phyloP scores from a whole-genome alignment of 2,797 vertebrate genomes.

The Hypotaenidia philippensis region DNA sequence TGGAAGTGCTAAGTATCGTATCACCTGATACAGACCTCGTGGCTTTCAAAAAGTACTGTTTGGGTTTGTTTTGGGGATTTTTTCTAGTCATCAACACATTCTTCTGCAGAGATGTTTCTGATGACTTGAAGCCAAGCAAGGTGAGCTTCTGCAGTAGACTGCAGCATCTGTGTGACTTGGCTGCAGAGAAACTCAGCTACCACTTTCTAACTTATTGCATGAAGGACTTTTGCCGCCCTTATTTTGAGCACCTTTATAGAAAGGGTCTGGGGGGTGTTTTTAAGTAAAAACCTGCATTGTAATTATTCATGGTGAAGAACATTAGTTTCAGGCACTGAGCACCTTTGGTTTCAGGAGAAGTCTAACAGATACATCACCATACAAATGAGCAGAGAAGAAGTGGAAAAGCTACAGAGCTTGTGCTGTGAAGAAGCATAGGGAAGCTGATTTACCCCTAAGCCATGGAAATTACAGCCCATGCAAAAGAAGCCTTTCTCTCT shows the following conservation, averaged over 20 bases:
- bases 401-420: not conserved
- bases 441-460: not conserved
- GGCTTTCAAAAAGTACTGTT: not conserved
- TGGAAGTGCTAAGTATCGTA: not conserved
- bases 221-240: not conserved
- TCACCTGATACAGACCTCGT: not conserved
- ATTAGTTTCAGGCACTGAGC: not conserved
- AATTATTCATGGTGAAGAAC: not conserved
- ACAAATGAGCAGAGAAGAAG: not conserved
- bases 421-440: not conserved
- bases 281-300: not conserved
- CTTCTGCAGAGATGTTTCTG: not conserved
- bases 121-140: not conserved
- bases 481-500: not conserved
- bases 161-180: not conserved
- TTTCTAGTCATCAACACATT: not conserved
- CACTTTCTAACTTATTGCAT: not conserved
- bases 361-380: not conserved
- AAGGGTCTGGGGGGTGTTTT: rapidly evolving
- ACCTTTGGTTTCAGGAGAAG: not conserved
- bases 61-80: not conserved
- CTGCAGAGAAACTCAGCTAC: not conserved
- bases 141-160: not conserved
- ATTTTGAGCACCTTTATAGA: not conserved
- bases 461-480: not conserved